Evolutionary conservation across 2,113 vertebrate species (phyloP), one percentile per base, ranked within the genome.

Genomic region (Pelecanoides urinatrix): DNA sequence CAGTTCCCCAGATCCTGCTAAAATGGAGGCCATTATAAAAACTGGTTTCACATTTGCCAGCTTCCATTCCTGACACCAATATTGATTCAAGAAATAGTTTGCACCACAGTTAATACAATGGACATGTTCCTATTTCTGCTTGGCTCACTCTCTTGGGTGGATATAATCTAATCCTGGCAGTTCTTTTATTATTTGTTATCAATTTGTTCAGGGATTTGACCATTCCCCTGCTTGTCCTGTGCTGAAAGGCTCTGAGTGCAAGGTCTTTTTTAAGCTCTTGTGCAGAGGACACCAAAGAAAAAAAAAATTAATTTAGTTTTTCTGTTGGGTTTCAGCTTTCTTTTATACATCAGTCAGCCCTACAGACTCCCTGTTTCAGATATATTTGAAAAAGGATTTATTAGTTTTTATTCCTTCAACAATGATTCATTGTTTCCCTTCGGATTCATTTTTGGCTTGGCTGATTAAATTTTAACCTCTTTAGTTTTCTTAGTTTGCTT

Each of bases 181-280:
- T 32, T 78, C 59, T 74, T 92, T 49, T 62, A n/a, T 36, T 65
- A 6, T 62, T 76, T 91, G 16, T 70, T 70, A 59, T 59, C 44
- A 23, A 67, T 82, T 87, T 86, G 26, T 56, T 92, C 21, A 87
- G 55, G 66, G 74, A 75, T 88, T 85, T 82, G 34, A 53, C 68
- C 1, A 0, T 38, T 88, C 32, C 12, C 55, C 12, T 0, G 9
- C 26, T 90, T 65, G 29, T 55, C 23, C 49, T 9, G 6, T 22
- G 38, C 44, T 83, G 45, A 92, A 75, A 85, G 34, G 19, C 26
- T 91, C 34, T 0, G 13, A 81, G n/a, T 19, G 25, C 56, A 68
- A 92, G 45, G 74, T 11, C 34, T 47, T 67, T 86, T 52, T 75
- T 63, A 82, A 95, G 21, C 21, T 82, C 8, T 47, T 80, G 20